Evolutionary conservation across 2,888 invertebrate genomes (phyloP).

Genomic region (Cynaeus angustus): DNA sequence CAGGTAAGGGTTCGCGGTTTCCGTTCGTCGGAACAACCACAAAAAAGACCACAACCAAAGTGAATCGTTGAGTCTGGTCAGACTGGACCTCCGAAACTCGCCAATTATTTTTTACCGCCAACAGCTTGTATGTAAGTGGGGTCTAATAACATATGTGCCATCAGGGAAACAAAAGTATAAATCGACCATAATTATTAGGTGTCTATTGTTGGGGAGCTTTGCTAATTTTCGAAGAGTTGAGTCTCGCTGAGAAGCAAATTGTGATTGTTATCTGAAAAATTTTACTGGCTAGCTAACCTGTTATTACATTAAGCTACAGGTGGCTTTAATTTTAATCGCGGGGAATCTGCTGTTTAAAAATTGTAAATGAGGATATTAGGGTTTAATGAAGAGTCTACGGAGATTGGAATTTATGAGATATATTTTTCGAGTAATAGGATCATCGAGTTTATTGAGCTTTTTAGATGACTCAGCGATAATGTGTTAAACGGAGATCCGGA

Average conservation of each 20-base stretch:
- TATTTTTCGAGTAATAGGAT: no score
- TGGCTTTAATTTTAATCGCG: no score
- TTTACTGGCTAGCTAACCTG: background rate
- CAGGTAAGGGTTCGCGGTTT: conserved; percentile 30
- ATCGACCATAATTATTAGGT: conserved; percentile 16
- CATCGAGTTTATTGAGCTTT: background rate
- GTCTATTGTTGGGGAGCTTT: background rate
- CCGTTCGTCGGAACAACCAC: conserved; percentile 22
- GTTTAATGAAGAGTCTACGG: no score
- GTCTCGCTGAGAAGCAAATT: background rate
- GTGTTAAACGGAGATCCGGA: background rate
- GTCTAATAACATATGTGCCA: conserved; percentile 36
- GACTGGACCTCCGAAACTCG: conserved; percentile 38
- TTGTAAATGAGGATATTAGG: no score
- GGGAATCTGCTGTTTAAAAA: no score
- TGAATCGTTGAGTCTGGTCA: conserved; percentile 16
- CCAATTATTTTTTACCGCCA: conserved; percentile 44
- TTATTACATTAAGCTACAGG: no score
- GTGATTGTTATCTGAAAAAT: background rate
- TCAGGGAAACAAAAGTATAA: conserved; percentile 22
- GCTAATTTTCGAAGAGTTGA: background rate
- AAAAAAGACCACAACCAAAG: conserved; percentile 25
- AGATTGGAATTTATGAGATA: no score
- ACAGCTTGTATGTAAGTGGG: conserved; percentile 28
- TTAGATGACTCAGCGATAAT: conserved; percentile 15